Evolutionary conservation across 2,113 vertebrate species (phyloP).

Genomic region (Perccottus glenii): DNA sequence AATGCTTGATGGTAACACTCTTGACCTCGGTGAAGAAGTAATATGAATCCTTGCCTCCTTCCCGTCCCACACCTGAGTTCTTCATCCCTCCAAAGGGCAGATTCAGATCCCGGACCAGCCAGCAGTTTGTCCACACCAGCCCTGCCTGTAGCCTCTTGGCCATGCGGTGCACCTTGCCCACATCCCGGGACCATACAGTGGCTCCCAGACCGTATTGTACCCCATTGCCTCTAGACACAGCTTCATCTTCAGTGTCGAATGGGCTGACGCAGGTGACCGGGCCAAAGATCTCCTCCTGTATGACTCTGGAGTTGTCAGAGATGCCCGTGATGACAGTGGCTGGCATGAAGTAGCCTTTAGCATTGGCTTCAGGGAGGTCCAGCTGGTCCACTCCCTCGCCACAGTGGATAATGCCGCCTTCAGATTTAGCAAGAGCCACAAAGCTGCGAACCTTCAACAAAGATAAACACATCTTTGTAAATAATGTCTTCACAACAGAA

Average conservation of each 20-base stretch:
- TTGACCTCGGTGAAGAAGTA: slow-evolving; percentile 98
- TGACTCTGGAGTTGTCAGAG: slow-evolving; percentile 86
- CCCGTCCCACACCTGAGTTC: slow-evolving; percentile 91
- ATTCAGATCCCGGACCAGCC: slow-evolving; percentile 94
- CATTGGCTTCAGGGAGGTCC: slow-evolving; percentile 78
- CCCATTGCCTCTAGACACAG: slow-evolving; percentile 84
- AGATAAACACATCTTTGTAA: background rate
- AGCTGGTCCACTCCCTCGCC: slow-evolving; percentile 90
- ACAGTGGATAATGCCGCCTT: slow-evolving; percentile 88
- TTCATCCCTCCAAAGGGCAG: slow-evolving; percentile 98
- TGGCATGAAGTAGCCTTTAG: slow-evolving; percentile 90
- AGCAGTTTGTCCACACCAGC: slow-evolving; percentile 97
- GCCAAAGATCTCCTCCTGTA: slow-evolving; percentile 98
- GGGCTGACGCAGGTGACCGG: slow-evolving; percentile 89
- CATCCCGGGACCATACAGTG: slow-evolving; percentile 87
- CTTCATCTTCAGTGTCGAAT: slow-evolving; percentile 93
- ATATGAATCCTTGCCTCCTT: slow-evolving; percentile 92
- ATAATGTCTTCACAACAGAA: background rate
- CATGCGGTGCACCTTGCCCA: slow-evolving; percentile 87
- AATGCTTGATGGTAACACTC: slow-evolving; percentile 91
- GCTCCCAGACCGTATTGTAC: slow-evolving; percentile 91
- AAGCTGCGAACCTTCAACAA: slow-evolving; percentile 85
- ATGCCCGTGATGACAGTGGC: slow-evolving; percentile 88
- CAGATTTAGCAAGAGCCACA: slow-evolving; percentile 82
- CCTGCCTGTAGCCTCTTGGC: slow-evolving; percentile 87